Percentiles rank a stretch among this genome's conserved stretches.
Conservation (phyloP, 2,113 vertebrate species). For the Merops nubicus region DNA sequence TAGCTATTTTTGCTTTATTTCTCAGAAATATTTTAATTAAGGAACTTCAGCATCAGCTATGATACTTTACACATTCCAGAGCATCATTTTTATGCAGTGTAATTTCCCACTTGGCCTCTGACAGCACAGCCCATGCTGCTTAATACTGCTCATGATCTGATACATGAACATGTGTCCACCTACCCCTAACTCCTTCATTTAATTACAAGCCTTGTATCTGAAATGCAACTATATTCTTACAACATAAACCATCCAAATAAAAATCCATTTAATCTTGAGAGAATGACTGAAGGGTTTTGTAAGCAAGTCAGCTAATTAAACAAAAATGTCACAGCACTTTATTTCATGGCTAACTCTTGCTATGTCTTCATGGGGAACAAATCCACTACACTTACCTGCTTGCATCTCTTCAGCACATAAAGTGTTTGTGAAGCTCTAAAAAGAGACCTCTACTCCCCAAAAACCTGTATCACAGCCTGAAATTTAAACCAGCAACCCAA, state of each 20-base stretch:
- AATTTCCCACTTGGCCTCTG: not conserved
- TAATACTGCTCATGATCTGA: not conserved
- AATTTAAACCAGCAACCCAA: not conserved
- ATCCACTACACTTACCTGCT: not conserved
- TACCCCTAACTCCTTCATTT: not conserved
- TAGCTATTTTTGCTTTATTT: not conserved
- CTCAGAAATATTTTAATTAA: not conserved
- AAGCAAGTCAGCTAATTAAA: not conserved
- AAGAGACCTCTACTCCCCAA: not conserved
- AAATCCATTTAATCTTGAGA: not conserved
- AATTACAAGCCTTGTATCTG: not conserved
- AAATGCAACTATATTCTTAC: not conserved
- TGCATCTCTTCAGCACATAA: rapidly evolving
- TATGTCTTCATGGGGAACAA: not conserved
- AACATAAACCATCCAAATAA: not conserved
- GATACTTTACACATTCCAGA: rapidly evolving
- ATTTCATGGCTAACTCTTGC: not conserved
- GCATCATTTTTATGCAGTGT: not conserved
- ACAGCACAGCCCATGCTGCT: not conserved
- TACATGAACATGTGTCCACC: rapidly evolving
- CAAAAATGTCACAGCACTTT: not conserved
- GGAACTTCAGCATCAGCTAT: not conserved
- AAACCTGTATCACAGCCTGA: not conserved
- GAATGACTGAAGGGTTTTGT: not conserved
- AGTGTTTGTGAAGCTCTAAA: not conserved